These are phyloP conservation scores for Cataglyphis livida DNA, from an alignment of 2,888 invertebrate genomes.

Conservation along the genomic window DNA sequence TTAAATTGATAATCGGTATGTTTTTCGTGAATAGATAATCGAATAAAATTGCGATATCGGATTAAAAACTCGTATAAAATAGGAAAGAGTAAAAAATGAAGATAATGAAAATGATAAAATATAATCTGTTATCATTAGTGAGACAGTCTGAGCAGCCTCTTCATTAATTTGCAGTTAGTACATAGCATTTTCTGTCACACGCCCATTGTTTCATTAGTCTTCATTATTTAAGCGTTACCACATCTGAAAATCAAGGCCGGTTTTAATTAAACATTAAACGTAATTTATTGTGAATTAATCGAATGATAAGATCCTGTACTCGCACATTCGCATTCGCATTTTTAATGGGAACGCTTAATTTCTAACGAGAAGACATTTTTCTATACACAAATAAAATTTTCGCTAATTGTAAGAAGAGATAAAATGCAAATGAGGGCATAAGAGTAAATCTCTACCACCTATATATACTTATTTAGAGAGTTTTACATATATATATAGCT, in stretches of 20 bases:
- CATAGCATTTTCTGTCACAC: not conserved
- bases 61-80: not conserved
- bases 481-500: not conserved
- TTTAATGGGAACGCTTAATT: not conserved
- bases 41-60: not conserved
- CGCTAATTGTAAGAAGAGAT: conserved; percentile 11
- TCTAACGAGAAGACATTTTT: not conserved
- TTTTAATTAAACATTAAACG: not conserved
- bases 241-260: not conserved
- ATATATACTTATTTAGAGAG: conserved; percentile 23
- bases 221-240: not conserved
- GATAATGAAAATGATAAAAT: not conserved
- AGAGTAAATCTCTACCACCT: conserved; percentile 9
- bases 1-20: not conserved
- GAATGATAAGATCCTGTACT: not conserved
- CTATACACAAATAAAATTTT: conserved; percentile 11
- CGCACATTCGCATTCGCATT: not conserved
- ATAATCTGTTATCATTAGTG: not conserved
- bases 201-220: conserved; percentile 9
- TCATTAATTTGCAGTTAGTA: conserved; percentile 13
- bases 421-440: conserved; percentile 19
- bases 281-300: not conserved
- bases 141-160: not conserved
- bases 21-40: not conserved
- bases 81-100: not conserved